Evolutionary conservation across 1,140 invertebrate species (phyloP), one percentile per base, ranked within the genome.

Genomic region (Limonius californicus): DNA sequence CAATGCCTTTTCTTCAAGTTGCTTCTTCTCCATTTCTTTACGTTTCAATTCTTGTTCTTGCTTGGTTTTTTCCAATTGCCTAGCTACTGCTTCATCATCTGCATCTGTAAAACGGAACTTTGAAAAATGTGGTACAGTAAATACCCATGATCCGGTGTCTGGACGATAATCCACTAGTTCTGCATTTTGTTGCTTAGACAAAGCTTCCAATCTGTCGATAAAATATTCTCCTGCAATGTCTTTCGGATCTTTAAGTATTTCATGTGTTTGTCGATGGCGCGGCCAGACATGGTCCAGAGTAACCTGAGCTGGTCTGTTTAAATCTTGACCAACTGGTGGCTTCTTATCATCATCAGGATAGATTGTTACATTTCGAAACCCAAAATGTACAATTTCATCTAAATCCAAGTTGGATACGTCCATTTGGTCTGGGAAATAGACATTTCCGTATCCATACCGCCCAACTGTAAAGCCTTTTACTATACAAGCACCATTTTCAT

Each of bases 211-310:
- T 72, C 92, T 94, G 11, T 86, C 89, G 70, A 93, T 86, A 79
- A 95, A 99, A 70, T 93, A 88, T 85, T 97, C 90, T 35, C 84
- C 82, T 4, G 83, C 74, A 0, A 98, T 75, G 56, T 89, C 84
- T 18, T 89, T 82, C 0, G 90, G 84, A 75, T 93, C 90, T 54
- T 88, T 94, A 19, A 99, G 92, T 1, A 89, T 84, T 58, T 87
- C 81, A 16, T 88, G 85, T 20, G 86, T 85, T 1, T 87, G 87
- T 79, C 96, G 97, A 76, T 97, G 92, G 14, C 86, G 79, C 0
- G 97, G 97, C 92, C 94, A 99, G 1, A 99, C 93, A 68, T 91
- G 83, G 75, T 98, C 94, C 30, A 99, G 76, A 0, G 94, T 97
- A 0, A 95, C 89, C 76, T 97, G 89, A 2, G 97, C 97, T 30